Base-by-base conservation (phyloP, 2,797 vertebrate genomes). In the Erpetoichthys calabaricus region DNA sequence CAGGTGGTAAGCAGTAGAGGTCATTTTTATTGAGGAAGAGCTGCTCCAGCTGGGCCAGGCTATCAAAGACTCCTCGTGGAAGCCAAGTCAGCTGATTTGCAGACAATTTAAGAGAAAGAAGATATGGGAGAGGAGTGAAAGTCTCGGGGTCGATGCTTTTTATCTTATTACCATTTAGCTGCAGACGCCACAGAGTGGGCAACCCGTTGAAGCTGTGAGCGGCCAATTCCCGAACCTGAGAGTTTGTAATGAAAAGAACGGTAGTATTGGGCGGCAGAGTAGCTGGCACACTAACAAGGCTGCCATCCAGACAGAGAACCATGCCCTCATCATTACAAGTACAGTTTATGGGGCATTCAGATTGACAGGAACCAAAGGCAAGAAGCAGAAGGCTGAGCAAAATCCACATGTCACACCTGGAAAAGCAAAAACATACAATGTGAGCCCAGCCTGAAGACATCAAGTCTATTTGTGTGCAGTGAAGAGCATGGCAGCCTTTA, bases 71-170 rank as follows among this genome's bases (percentile, higher is more conserved):
- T 42, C 54, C 69, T 3, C 53, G 3, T 0, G 82, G 80, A 51
- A 86, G 64, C n/a, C 63, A 55, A 1, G 56, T 47, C 47, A 86
- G 68, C 42, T 59, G 63, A 62, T 80, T 78, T 59, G 63, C 56
- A 1, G 79, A 63, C 45, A 85, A 52, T 55, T 67, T 74, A 45
- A 84, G 75, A 50, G 66, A 72, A 65, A 70, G 78, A 1, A 85
- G 69, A 42, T 63, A 67, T 45, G 62, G 53, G 56, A 76, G 67
- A 62, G 77, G 75, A 50, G 73, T 62, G 66, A 86, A 84, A 58
- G 77, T 69, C 45, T 8, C 57, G 0, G 73, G 70, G 7, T 68
- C 73, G 57, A 79, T 47, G 45, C 64, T 7, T 4, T 65, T 56
- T 1, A 86, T 57, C 47, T 65, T 70, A 64, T 75, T 79, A 44